phyloP scores from a whole-genome alignment of 2,888 invertebrate species.

The Anagyrus pseudococci region DNA sequence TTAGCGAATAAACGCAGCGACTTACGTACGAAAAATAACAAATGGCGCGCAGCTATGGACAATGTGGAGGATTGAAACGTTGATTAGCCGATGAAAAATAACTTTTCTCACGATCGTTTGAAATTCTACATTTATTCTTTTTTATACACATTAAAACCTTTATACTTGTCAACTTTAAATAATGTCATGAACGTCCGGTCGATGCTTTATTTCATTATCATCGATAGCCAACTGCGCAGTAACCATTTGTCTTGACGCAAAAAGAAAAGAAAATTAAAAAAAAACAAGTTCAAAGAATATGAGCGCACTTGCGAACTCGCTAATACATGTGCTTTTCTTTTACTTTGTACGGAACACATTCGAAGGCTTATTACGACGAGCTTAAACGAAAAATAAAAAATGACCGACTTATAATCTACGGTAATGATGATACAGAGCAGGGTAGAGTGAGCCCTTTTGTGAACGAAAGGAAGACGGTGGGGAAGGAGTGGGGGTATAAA shows the following conservation, averaged over 20 bases:
- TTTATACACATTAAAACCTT: not conserved
- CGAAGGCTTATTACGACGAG: constrained; percentile 25
- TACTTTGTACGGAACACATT: constrained; percentile 32
- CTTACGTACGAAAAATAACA: not conserved
- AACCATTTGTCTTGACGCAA: not conserved
- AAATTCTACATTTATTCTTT: no score
- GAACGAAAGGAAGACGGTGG: not conserved
- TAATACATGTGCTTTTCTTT: constrained; percentile 8
- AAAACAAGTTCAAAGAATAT: not conserved
- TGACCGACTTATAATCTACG: constrained; percentile 8
- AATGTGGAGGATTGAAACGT: constrained; percentile 8
- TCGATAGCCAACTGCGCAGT: constrained; percentile 13
- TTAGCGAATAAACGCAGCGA: not conserved
- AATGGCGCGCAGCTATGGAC: not conserved
- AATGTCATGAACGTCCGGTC: constrained; percentile 28
- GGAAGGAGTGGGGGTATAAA: not conserved
- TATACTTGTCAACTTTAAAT: constrained; percentile 9
- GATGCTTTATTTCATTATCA: constrained; percentile 34
- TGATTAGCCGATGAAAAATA: constrained; percentile 5
- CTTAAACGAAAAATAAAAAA: constrained; percentile 26
- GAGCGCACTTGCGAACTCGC: constrained; percentile 17
- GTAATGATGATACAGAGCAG: constrained; percentile 5
- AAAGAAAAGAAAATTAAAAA: constrained; percentile 7
- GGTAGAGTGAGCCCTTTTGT: not conserved
- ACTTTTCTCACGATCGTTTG: constrained; percentile 23